Base-by-base conservation (phyloP, 1,140 invertebrate genomes). In the Sycobia sp. region DNA sequence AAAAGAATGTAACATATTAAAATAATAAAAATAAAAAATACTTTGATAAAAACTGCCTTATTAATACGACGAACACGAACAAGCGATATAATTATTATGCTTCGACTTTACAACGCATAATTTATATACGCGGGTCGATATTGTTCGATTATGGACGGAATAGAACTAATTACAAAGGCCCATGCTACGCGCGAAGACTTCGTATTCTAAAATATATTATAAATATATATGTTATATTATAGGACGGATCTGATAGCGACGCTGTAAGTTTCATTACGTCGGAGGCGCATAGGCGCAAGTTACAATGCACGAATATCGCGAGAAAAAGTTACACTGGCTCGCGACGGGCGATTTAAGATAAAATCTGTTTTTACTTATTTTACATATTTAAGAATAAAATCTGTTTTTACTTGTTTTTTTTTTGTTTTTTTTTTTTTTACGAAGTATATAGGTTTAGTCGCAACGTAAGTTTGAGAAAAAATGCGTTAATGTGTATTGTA, bases 11-110 rank as follows among this genome's bases (percentile, higher is more conserved):
- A 38, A 1, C 46, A 54, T 50, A 46, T 53, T n/a, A n/a, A n/a
- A n/a, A n/a, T n/a, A n/a, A n/a, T n/a, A n/a, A 53, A 61, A 62
- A 53, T 54, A 54, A 54, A 51, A 54, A 62, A 62, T 43, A 61
- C 49, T 50, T 23, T 54, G 46, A 10, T 34, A 23, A 36, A 29
- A 49, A 29, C 22, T 51, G 22, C 46, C 39, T 46, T 65, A 54
- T 62, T 54, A 49, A 36, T 46, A 65, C 22, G 11, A 53, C 62
- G 62, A 65, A 53, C 55, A 58, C 62, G 46, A 58, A 53, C 7
- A 59, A 34, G 62, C 49, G 29, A 46, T 65, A n/a, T n/a, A n/a
- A n/a, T 50, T 23, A 59, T 65, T 58, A 56, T 57, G 32, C 22
- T 65, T 65, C 54, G 41, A 65, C 62, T 53, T 53, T n/a, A n/a